A percentile compares a stretch with the other conserved stretches of the same genome.
Conservation (phyloP, 1,140 invertebrate species). For the Steinernema feltiae region DNA sequence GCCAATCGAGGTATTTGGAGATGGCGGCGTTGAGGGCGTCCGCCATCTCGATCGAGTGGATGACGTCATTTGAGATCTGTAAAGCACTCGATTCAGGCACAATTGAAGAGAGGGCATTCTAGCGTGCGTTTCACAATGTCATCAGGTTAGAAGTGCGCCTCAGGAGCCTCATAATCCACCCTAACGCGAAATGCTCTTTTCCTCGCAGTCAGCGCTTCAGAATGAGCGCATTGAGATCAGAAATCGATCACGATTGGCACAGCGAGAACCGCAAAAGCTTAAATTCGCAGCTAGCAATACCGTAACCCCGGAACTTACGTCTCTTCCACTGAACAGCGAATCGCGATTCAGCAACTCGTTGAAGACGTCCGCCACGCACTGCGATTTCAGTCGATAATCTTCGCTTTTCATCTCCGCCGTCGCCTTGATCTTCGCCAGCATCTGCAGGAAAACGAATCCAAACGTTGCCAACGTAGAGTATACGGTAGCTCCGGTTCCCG, state of each 20-base stretch:
- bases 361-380: background rate
- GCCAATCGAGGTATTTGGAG: constrained; percentile 22
- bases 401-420: background rate
- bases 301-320: constrained; percentile 8
- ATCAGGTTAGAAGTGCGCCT: background rate
- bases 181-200: too few relatives aligned
- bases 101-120: too few relatives aligned
- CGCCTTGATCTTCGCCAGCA: background rate
- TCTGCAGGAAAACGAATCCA: background rate
- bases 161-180: too few relatives aligned
- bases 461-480: background rate
- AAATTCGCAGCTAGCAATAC: too few relatives aligned
- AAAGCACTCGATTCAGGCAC: background rate
- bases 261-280: too few relatives aligned
- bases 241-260: too few relatives aligned
- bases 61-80: constrained; percentile 12
- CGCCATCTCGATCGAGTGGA: constrained; percentile 15
- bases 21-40: constrained; percentile 13
- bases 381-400: background rate
- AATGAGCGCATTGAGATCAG: too few relatives aligned
- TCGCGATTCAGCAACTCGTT: background rate
- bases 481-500: background rate
- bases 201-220: too few relatives aligned
- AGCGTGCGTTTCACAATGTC: too few relatives aligned
- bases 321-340: background rate